phyloP scores from a whole-genome alignment of 2,888 invertebrate species.

The Pteria penguin region DNA sequence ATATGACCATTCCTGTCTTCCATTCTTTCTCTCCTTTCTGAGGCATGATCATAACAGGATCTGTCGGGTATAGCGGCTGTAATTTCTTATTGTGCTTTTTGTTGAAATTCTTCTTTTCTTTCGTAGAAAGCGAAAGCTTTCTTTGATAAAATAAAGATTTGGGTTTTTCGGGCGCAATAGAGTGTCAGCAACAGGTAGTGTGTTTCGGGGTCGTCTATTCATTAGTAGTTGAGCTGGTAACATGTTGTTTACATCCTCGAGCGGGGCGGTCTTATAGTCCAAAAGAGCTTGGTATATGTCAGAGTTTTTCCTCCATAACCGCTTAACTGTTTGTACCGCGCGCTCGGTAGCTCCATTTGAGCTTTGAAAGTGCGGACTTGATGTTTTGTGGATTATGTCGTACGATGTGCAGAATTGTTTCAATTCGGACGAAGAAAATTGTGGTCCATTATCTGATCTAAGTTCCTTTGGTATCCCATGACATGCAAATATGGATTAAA shows the following conservation, averaged over 20 bases:
- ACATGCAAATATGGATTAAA: background rate
- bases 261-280: conserved; percentile 8
- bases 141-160: conserved; percentile 8
- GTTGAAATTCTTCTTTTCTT: conserved; percentile 29
- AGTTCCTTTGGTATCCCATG: conserved; percentile 1
- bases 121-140: conserved; percentile 17
- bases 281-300: background rate
- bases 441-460: conserved; percentile 2
- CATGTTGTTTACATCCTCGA: background rate
- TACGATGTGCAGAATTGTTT: background rate
- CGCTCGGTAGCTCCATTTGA: background rate
- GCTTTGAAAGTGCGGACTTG: background rate
- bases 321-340: background rate
- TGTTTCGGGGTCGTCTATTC: background rate
- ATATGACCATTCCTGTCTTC: conserved; percentile 21
- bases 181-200: background rate
- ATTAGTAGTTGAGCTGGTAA: conserved; percentile 7
- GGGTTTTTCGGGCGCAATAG: background rate
- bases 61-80: conserved; percentile 2
- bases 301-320: conserved; percentile 41
- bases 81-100: conserved; percentile 19
- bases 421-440: conserved; percentile 1
- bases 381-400: background rate
- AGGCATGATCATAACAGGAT: background rate
- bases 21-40: conserved; percentile 14